Evolutionary conservation across 2,113 vertebrate species (phyloP).

Genomic region (Brienomyrus longianalis): DNA sequence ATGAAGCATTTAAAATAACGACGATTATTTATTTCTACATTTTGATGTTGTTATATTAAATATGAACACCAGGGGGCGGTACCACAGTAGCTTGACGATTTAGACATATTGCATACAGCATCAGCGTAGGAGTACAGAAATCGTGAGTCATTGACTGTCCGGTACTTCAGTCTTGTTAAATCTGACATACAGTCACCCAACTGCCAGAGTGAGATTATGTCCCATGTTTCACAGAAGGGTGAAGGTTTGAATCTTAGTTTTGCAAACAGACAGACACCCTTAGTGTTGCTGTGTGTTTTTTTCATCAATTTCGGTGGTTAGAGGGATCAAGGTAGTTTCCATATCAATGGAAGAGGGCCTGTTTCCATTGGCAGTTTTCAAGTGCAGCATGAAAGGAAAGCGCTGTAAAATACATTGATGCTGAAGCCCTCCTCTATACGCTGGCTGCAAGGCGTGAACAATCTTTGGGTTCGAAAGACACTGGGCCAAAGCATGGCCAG

Average conservation of each 20-base stretch:
- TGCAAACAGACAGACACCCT: neutral
- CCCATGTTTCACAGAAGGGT: slow-evolving; percentile 25
- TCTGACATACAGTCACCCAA: neutral
- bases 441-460: slow-evolving; percentile 59
- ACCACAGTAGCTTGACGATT: neutral
- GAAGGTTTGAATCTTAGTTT: slow-evolving; percentile 22
- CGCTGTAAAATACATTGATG: slow-evolving; percentile 70
- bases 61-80: neutral
- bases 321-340: slow-evolving; percentile 47
- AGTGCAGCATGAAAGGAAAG: slow-evolving; percentile 59
- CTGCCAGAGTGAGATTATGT: slow-evolving; percentile 31
- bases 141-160: neutral
- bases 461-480: slow-evolving; percentile 51
- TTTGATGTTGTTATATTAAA: neutral
- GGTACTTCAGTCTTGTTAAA: neutral
- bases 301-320: slow-evolving; percentile 12
- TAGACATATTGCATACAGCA: neutral
- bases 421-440: slow-evolving; percentile 54
- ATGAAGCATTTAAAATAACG: neutral
- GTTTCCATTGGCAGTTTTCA: slow-evolving; percentile 56
- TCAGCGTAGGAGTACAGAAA: neutral
- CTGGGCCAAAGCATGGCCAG: slow-evolving; percentile 54
- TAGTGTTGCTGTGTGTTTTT: neutral
- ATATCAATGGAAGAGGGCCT: slow-evolving; percentile 55
- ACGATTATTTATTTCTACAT: neutral